Conservation (phyloP, 2,113 vertebrate genomes). For the Lophotis ruficrista region DNA sequence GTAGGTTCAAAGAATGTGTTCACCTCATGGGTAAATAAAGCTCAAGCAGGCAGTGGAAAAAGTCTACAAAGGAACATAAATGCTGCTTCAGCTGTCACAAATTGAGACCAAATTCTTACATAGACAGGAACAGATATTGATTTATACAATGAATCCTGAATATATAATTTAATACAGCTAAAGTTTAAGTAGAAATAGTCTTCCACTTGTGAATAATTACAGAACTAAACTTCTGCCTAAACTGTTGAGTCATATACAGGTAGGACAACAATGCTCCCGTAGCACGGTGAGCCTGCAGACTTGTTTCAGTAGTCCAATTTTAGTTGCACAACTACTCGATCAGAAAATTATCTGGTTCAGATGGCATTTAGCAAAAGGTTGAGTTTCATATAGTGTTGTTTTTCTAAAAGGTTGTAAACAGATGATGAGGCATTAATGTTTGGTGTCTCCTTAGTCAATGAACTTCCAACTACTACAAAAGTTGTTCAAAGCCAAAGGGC, state of each 20-base stretch:
- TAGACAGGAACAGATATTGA: not conserved
- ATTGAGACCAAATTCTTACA: not conserved
- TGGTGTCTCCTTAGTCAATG: not conserved
- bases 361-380: not conserved
- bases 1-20: not conserved
- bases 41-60: not conserved
- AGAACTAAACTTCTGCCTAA: not conserved
- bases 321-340: not conserved
- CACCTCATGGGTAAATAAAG: not conserved
- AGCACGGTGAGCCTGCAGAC: not conserved
- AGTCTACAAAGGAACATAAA: not conserved
- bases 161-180: not conserved
- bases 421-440: not conserved
- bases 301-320: not conserved
- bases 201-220: not conserved
- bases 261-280: not conserved
- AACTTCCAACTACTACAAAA: not conserved
- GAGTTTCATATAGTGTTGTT: not conserved
- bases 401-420: not conserved
- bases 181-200: not conserved
- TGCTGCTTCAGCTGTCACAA: not conserved
- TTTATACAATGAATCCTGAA: not conserved
- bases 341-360: not conserved
- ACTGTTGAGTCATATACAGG: not conserved
- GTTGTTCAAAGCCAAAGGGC: not conserved